Percentiles rank a stretch among this genome's conserved stretches.
phyloP scores from a whole-genome alignment of 2,888 invertebrate genomes.

The Calameuta pallipes region DNA sequence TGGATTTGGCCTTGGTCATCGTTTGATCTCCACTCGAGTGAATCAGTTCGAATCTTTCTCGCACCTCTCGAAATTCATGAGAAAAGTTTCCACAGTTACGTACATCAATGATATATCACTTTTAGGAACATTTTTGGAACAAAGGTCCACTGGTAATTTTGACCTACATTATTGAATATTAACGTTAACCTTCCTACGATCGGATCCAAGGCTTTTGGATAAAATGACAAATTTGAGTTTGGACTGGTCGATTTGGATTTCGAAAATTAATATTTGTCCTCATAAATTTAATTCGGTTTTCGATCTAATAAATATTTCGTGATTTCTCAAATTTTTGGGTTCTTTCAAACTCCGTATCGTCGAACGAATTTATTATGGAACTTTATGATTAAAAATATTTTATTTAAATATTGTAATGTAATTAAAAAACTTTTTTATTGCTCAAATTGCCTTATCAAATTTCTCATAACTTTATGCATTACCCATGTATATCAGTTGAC shows the following conservation, averaged over 20 bases:
- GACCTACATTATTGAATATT: background rate
- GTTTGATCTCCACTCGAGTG: conserved; percentile 26
- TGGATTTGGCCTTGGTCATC: conserved; percentile 25
- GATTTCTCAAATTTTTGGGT: background rate
- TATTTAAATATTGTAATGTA: background rate
- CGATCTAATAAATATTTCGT: background rate
- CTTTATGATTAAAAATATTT: background rate
- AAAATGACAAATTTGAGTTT: background rate
- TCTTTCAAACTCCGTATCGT: background rate
- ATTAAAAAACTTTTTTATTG: background rate
- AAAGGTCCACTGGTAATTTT: background rate
- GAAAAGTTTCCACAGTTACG: background rate
- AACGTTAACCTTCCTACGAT: background rate
- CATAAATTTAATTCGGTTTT: background rate
- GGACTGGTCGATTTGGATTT: background rate
- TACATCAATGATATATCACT: background rate
- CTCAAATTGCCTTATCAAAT: background rate
- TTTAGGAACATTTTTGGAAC: background rate
- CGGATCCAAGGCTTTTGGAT: background rate
- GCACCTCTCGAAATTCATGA: conserved; percentile 1
- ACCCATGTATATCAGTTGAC: background rate
- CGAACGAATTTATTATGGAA: too few relatives aligned
- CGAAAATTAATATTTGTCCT: background rate
- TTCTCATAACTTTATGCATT: background rate
- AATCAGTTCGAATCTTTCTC: conserved; percentile 10